Percentiles rank a stretch among this genome's conserved stretches.
Conservation (phyloP, 2,113 vertebrate genomes). For the Mystacornis crossleyi region DNA sequence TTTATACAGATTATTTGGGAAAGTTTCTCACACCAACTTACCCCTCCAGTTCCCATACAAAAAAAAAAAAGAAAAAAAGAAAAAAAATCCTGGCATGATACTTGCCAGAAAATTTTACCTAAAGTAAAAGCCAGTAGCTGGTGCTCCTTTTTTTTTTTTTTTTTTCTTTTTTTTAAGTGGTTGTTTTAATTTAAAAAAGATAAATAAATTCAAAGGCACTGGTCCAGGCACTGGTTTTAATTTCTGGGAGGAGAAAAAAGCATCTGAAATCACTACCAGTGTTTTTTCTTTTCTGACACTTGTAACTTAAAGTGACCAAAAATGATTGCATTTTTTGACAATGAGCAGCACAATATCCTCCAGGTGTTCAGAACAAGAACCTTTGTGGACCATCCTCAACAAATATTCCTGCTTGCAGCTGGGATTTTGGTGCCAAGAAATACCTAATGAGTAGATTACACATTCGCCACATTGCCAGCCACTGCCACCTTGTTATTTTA, state of each 20-base stretch:
- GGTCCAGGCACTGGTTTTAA: conserved; percentile 41
- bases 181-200: conserved; percentile 55
- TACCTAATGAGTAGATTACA: not conserved
- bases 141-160: not conserved
- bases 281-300: not conserved
- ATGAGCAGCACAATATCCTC: not conserved
- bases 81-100: not conserved
- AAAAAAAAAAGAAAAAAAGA: not conserved
- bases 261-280: conserved; percentile 21
- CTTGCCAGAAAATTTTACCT: conserved; percentile 19
- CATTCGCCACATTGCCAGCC: not conserved
- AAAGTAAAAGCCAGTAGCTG: conserved; percentile 27
- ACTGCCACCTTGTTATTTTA: not conserved
- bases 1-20: conserved; percentile 42
- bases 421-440: not conserved
- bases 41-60: conserved; percentile 4
- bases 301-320: conserved; percentile 8
- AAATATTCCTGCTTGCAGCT: not conserved
- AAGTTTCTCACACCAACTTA: conserved; percentile 59
- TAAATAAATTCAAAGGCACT: conserved; percentile 39
- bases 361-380: not conserved
- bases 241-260: conserved; percentile 44
- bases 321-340: conserved; percentile 5
- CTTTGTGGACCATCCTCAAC: not conserved
- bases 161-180: not conserved